phyloP scores from a whole-genome alignment of 2,888 invertebrate species.

The Crossocerus cetratus region DNA sequence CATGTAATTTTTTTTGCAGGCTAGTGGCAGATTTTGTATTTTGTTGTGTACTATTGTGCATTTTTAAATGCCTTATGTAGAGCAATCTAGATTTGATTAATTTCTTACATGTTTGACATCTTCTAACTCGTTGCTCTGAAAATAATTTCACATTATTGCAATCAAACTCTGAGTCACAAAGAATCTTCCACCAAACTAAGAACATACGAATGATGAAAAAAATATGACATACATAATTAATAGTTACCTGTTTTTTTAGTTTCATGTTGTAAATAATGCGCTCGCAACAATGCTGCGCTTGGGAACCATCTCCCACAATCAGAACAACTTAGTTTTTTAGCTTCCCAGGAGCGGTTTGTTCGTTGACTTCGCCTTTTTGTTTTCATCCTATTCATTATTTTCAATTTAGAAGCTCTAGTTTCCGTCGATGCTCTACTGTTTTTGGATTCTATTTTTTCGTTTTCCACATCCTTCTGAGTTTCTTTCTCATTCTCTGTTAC shows the following conservation, averaged over 20 bases:
- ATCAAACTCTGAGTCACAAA: not conserved
- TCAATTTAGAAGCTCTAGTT: conserved; percentile 29
- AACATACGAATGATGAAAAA: not conserved
- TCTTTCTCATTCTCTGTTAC: conserved; percentile 5
- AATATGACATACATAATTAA: not conserved
- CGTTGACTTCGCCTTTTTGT: conserved; percentile 39
- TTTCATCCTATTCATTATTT: conserved; percentile 40
- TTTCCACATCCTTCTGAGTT: conserved; percentile 24
- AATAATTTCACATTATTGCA: not conserved
- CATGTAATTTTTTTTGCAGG: conserved; percentile 52
- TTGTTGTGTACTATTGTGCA: conserved; percentile 60
- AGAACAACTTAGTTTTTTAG: conserved; percentile 64
- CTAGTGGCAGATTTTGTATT: conserved; percentile 47
- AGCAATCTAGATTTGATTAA: conserved; percentile 61
- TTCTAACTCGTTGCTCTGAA: conserved; percentile 63
- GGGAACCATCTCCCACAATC: conserved; percentile 71
- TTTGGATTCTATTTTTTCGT: conserved; percentile 19
- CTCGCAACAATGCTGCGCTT: conserved; percentile 62
- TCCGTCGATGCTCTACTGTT: conserved; percentile 24
- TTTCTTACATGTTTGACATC: conserved; percentile 67
- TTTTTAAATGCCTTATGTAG: conserved; percentile 65
- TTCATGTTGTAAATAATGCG: conserved; percentile 70
- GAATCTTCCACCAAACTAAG: not conserved
- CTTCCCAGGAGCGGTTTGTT: conserved; percentile 57
- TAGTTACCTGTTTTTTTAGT: conserved; percentile 71